A percentile compares a stretch with the other conserved stretches of the same genome.
These are phyloP conservation scores for Rhynchotus rufescens DNA, from an alignment of 2,797 vertebrate genomes.

Conservation along the genomic window DNA sequence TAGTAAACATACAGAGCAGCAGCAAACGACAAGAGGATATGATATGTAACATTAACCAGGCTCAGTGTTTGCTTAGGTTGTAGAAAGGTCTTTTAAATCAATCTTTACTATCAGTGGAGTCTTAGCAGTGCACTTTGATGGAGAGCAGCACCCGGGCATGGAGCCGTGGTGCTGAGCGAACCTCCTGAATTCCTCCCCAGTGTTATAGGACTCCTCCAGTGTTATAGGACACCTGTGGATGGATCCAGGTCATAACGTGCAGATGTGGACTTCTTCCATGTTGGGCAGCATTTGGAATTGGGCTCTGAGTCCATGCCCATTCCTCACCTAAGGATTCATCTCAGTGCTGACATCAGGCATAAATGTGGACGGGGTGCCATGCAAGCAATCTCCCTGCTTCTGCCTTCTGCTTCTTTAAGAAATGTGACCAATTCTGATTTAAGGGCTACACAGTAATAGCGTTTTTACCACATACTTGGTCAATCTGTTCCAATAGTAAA, in stretches of 20 bases:
- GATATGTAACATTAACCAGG: conserved; percentile 63
- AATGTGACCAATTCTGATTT: not conserved
- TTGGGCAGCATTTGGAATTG: not conserved
- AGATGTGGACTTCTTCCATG: not conserved
- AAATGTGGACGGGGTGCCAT: not conserved
- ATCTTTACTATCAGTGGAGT: conserved; percentile 53
- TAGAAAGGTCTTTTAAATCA: conserved; percentile 65
- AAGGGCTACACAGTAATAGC: not conserved
- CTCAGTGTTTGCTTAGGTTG: conserved; percentile 52
- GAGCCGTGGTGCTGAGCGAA: not conserved
- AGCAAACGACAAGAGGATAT: conserved; percentile 63
- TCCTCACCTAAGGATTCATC: not conserved
- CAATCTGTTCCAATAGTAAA: not conserved
- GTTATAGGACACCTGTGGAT: not conserved
- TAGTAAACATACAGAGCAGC: conserved; percentile 32
- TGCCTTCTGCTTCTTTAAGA: not conserved
- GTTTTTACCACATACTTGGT: not conserved
- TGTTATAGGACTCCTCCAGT: not conserved
- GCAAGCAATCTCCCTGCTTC: not conserved
- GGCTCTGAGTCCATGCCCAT: not conserved
- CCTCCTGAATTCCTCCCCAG: not conserved
- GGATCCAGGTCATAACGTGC: not conserved
- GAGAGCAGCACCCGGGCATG: conserved; percentile 23
- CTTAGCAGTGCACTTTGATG: conserved; percentile 18
- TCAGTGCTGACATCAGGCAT: not conserved